These are phyloP conservation scores for Sebastes paucispinis DNA, from an alignment of 2,797 vertebrate genomes.

Conservation along the genomic window DNA sequence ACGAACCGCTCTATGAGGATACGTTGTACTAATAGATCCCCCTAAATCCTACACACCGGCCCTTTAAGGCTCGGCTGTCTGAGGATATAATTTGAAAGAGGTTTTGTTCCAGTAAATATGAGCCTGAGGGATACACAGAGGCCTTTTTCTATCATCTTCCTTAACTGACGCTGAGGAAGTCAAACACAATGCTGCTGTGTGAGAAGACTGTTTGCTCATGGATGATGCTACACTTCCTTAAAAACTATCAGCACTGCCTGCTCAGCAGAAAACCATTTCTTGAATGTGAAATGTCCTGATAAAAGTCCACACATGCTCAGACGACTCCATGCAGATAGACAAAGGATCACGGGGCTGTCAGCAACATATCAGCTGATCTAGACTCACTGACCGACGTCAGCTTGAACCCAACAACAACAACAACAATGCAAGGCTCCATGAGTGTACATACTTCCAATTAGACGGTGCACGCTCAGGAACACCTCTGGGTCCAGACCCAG, in stretches of 20 bases:
- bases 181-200: not conserved
- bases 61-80: not conserved
- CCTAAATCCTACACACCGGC: too few species aligned
- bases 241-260: not conserved
- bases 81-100: not conserved
- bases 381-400: not conserved
- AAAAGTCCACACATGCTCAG: not conserved
- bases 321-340: not conserved
- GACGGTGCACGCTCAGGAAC: conserved; percentile 69
- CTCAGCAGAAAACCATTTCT: not conserved
- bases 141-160: too few species aligned
- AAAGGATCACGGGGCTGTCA: not conserved
- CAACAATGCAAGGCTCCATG: not conserved
- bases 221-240: too few species aligned
- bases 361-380: not conserved
- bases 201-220: not conserved
- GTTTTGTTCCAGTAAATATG: not conserved
- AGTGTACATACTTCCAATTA: conserved; percentile 71
- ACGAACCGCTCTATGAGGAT: too few species aligned
- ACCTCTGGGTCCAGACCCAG: conserved; percentile 71
- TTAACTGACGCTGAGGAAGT: not conserved
- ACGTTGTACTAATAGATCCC: too few species aligned
- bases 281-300: not conserved
- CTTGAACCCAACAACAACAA: not conserved
- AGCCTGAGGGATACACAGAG: too few species aligned